These are phyloP conservation scores for Apodemia duryi DNA, from an alignment of 2,888 invertebrate genomes.

Conservation along the genomic window DNA sequence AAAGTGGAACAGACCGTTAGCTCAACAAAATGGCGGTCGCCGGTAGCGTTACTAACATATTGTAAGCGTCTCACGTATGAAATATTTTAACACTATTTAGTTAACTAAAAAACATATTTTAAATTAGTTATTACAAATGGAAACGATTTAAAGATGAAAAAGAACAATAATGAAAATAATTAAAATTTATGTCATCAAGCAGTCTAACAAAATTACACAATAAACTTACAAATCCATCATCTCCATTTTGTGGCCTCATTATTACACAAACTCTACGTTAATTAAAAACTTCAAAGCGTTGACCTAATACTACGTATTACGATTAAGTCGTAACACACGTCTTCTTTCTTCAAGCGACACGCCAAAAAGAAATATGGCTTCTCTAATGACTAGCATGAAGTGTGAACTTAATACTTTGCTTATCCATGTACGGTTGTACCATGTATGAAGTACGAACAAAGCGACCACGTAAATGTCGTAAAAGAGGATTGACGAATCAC, in stretches of 20 bases:
- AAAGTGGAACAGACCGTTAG: constrained; percentile 52
- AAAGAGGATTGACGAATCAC: no score
- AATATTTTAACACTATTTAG: neutral
- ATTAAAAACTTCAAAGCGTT: neutral
- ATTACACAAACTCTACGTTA: constrained; percentile 25
- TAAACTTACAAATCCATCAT: constrained; percentile 70
- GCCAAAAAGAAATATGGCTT: constrained; percentile 57
- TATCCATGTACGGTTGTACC: no score
- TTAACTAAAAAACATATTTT: neutral
- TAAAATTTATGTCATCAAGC: neutral
- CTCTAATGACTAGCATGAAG: neutral
- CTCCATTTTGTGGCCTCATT: constrained; percentile 73
- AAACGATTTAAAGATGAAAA: neutral
- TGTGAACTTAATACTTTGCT: no score
- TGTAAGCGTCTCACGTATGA: neutral
- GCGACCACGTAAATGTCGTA: no score
- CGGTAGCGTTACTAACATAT: neutral
- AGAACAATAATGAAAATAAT: neutral
- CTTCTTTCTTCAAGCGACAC: constrained; percentile 52
- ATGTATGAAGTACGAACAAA: no score
- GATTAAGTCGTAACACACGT: constrained; percentile 27
- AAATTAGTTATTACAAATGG: neutral
- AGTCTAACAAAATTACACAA: neutral
- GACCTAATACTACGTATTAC: neutral
- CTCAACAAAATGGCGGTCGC: constrained; percentile 68